Evolutionary conservation across 2,113 vertebrate species (phyloP).

Genomic region (Myrmecobius fasciatus): DNA sequence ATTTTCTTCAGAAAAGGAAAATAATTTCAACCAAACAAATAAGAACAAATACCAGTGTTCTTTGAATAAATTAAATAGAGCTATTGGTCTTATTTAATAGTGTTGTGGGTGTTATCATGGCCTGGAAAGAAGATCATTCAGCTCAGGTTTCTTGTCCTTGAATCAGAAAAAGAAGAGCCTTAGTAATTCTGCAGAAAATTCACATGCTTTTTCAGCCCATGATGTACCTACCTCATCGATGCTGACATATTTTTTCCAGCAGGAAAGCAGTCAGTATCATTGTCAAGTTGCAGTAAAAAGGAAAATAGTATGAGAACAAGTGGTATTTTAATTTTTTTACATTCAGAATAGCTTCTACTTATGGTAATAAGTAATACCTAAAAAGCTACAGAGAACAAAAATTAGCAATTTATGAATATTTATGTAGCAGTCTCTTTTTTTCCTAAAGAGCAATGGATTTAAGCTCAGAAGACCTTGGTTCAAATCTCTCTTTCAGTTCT

Average conservation of each 20-base stretch:
- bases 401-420: background rate
- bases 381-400: conserved; percentile 3
- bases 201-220: background rate
- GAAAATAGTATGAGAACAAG: background rate
- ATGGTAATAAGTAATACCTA: background rate
- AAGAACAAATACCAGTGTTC: background rate
- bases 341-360: background rate
- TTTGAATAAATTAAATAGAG: background rate
- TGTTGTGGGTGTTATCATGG: background rate
- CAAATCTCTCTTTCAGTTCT: background rate
- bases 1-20: background rate
- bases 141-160: background rate
- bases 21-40: background rate
- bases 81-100: background rate
- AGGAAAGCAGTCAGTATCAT: background rate
- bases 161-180: background rate
- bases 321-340: conserved; percentile 4
- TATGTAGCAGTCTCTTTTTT: background rate
- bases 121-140: background rate
- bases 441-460: background rate
- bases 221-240: background rate
- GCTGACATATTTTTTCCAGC: background rate
- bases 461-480: background rate
- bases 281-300: background rate
- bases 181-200: background rate